A percentile compares a stretch with the other conserved stretches of the same genome.
Conservation (phyloP, 2,888 invertebrate genomes). For the Drosophila barbarae region DNA sequence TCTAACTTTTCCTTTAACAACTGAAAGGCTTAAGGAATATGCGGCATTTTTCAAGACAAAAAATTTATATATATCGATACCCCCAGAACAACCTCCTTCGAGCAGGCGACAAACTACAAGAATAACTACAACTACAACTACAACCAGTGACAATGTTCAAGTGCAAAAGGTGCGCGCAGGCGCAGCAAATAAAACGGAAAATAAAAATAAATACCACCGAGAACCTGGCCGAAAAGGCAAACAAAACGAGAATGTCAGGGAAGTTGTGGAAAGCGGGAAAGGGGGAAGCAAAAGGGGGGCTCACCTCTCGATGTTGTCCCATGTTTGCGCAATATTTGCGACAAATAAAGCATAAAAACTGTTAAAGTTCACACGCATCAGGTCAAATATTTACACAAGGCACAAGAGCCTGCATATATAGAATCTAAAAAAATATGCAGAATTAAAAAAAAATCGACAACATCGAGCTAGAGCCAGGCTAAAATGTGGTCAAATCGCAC, state of each 20-base stretch:
- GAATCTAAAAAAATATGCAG: constrained; percentile 7
- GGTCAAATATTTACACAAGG: constrained; percentile 72
- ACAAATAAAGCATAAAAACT: constrained; percentile 75
- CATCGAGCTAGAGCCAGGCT: constrained; percentile 7
- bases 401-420: constrained; percentile 8
- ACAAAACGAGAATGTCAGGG: constrained; percentile 18
- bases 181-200: constrained; percentile 51
- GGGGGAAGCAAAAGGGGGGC: background rate
- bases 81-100: constrained; percentile 9
- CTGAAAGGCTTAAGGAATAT: background rate
- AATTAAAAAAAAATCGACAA: constrained; percentile 5
- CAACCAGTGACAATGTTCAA: constrained; percentile 48
- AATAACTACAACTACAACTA: constrained; percentile 47
- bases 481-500: constrained; percentile 46
- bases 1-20: constrained; percentile 17
- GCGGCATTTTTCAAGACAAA: background rate
- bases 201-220: constrained; percentile 20
- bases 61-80: background rate
- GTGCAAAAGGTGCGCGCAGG: constrained; percentile 68
- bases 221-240: constrained; percentile 31
- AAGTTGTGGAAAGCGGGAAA: constrained; percentile 5
- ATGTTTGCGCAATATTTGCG: constrained; percentile 74
- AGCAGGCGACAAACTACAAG: constrained; percentile 14
- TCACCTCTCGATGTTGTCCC: constrained; percentile 32
- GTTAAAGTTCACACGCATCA: constrained; percentile 75